A percentile compares a stretch with the other conserved stretches of the same genome.
phyloP scores from a whole-genome alignment of 2,113 vertebrate genomes.

The Etia nguti region DNA sequence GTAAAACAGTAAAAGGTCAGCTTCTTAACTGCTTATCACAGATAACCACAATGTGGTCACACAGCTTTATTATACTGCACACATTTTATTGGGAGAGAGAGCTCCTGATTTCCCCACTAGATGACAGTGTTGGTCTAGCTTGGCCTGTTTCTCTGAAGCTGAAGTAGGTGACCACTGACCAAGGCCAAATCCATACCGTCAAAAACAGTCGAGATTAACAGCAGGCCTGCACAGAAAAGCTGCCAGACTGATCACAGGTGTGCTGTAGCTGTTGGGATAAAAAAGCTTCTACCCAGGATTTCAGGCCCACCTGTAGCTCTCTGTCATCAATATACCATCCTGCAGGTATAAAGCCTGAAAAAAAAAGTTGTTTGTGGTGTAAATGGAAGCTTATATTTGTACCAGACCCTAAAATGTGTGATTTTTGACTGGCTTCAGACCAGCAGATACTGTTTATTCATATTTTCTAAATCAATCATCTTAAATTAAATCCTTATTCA shows the following conservation, averaged over 20 bases:
- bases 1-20: neutral
- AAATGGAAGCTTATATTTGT: neutral
- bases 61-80: neutral
- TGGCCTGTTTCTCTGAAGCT: neutral
- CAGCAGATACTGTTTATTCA: neutral
- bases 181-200: neutral
- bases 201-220: neutral
- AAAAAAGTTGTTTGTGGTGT: neutral
- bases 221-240: neutral
- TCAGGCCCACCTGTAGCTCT: neutral
- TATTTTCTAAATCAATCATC: slow-evolving; percentile 3
- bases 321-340: neutral
- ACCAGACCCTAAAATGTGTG: neutral
- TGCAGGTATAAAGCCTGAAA: neutral
- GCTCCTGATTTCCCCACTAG: slow-evolving; percentile 39
- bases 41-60: neutral
- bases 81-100: neutral
- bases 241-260: neutral
- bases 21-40: neutral
- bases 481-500: neutral
- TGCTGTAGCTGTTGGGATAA: neutral
- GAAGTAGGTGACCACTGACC: neutral
- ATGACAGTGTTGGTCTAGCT: slow-evolving; percentile 45
- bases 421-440: neutral
- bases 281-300: neutral